A percentile compares a stretch with the other conserved stretches of the same genome.
phyloP scores from a whole-genome alignment of 2,888 invertebrate species.

The Glaucopsyche alexis region DNA sequence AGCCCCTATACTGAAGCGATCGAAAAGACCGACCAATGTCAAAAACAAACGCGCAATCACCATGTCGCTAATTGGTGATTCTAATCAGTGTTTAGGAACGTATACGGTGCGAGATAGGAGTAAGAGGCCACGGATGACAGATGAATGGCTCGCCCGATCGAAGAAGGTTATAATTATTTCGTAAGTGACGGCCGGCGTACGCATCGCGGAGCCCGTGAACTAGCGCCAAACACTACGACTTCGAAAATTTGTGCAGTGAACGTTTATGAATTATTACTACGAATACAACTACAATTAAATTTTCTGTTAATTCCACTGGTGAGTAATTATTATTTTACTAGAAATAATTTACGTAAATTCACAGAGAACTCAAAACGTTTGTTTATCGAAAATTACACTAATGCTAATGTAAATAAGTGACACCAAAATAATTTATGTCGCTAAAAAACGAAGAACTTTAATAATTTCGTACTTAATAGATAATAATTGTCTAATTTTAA shows the following conservation, averaged over 20 bases:
- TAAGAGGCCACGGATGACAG: slow-evolving; percentile 31
- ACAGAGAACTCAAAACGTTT: background rate
- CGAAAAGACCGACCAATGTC: too few species aligned
- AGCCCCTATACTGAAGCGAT: too few species aligned
- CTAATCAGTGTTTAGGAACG: slow-evolving; percentile 25
- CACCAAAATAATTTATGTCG: too few species aligned
- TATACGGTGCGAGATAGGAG: slow-evolving; percentile 27
- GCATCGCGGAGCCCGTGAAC: background rate
- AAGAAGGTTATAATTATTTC: slow-evolving; percentile 31
- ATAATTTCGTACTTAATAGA: too few species aligned
- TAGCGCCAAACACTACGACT: background rate
- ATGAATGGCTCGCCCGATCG: slow-evolving; percentile 29
- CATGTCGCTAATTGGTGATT: slow-evolving; percentile 27
- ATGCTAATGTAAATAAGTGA: too few species aligned
- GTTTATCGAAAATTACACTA: too few species aligned
- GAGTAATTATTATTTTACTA: slow-evolving; percentile 4
- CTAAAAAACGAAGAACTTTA: too few species aligned
- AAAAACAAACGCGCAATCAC: background rate
- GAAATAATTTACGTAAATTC: background rate
- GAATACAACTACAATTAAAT: slow-evolving; percentile 13
- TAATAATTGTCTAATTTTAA: too few species aligned
- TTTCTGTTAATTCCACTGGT: background rate
- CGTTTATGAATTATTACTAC: slow-evolving; percentile 2
- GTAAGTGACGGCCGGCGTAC: slow-evolving; percentile 23
- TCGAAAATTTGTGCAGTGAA: slow-evolving; percentile 18